Percentiles rank a stretch among this genome's conserved stretches.
Conservation (phyloP, 2,797 vertebrate species). For the Hafferia zeledoni region DNA sequence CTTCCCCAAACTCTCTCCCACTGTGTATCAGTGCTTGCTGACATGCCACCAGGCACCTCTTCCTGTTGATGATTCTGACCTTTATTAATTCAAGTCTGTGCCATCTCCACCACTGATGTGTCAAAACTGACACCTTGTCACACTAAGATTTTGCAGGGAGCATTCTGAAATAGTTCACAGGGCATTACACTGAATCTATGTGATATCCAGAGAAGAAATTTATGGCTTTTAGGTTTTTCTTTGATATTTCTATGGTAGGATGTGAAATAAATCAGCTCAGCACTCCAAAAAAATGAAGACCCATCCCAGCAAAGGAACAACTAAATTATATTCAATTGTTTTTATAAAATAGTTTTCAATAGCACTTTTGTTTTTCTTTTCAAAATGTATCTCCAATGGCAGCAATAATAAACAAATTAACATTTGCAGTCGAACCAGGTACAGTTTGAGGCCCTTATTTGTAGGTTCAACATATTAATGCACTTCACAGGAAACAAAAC, state of each 20-base stretch:
- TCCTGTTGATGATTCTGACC: constrained; percentile 78
- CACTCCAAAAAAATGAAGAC: constrained; percentile 38
- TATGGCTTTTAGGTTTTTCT: constrained; percentile 10
- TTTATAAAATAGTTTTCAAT: constrained; percentile 59
- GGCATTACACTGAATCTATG: constrained; percentile 42
- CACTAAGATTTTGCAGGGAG: constrained; percentile 70
- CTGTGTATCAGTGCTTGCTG: constrained; percentile 47
- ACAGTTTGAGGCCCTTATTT: neutral
- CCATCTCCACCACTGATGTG: constrained; percentile 73
- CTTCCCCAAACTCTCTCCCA: neutral
- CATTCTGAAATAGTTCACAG: constrained; percentile 72
- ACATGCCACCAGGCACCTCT: constrained; percentile 56
- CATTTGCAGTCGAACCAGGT: constrained; percentile 44
- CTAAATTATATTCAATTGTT: constrained; percentile 1
- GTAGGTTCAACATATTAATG: neutral
- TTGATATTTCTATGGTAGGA: neutral
- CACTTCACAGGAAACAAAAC: neutral
- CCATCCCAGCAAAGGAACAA: neutral
- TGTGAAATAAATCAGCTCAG: constrained; percentile 30
- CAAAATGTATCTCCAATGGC: constrained; percentile 8
- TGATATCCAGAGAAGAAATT: constrained; percentile 33
- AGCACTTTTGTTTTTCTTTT: constrained; percentile 46
- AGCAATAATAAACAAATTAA: constrained; percentile 51
- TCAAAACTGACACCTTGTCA: constrained; percentile 77
- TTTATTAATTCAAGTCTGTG: constrained; percentile 81